Conservation (phyloP, 2,888 invertebrate species). For the Galeopsomyia nigrocyanea region DNA sequence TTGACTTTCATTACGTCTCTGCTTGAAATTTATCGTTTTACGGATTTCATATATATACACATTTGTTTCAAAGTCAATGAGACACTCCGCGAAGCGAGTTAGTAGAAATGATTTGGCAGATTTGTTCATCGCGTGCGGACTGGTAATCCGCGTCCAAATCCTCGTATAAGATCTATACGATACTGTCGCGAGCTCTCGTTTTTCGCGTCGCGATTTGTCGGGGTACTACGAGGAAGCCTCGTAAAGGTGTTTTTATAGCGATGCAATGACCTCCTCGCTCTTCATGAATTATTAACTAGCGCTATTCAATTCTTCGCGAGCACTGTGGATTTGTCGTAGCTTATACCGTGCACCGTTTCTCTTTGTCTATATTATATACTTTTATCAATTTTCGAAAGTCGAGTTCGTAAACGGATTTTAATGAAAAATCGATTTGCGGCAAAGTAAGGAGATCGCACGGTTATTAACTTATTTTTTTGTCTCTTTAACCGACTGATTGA, state of each 20-base stretch:
- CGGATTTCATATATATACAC: neutral
- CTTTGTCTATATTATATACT: neutral
- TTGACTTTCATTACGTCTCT: slow-evolving; percentile 69
- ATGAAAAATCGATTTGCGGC: slow-evolving; percentile 1
- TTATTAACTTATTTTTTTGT: neutral
- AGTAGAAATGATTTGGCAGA: slow-evolving; percentile 27
- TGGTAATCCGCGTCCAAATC: slow-evolving; percentile 14
- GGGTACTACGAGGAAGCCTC: slow-evolving; percentile 9
- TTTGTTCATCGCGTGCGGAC: neutral
- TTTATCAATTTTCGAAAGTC: slow-evolving; percentile 22
- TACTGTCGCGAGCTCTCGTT: slow-evolving; percentile 11
- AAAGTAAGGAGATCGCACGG: neutral
- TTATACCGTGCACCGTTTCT: too few species aligned
- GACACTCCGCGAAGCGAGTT: neutral
- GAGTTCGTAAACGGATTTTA: slow-evolving; percentile 4
- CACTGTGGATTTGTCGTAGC: slow-evolving; percentile 3
- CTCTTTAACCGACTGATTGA: neutral
- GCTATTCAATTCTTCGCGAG: slow-evolving; percentile 8
- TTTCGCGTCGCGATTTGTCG: slow-evolving; percentile 17
- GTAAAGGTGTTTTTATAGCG: slow-evolving; percentile 37
- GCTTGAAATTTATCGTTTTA: slow-evolving; percentile 60
- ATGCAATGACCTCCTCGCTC: slow-evolving; percentile 21
- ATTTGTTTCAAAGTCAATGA: neutral
- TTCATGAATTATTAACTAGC: slow-evolving; percentile 34
- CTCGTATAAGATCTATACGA: slow-evolving; percentile 27